phyloP scores from a whole-genome alignment of 2,113 vertebrate genomes.

The Uropsilus gracilis region DNA sequence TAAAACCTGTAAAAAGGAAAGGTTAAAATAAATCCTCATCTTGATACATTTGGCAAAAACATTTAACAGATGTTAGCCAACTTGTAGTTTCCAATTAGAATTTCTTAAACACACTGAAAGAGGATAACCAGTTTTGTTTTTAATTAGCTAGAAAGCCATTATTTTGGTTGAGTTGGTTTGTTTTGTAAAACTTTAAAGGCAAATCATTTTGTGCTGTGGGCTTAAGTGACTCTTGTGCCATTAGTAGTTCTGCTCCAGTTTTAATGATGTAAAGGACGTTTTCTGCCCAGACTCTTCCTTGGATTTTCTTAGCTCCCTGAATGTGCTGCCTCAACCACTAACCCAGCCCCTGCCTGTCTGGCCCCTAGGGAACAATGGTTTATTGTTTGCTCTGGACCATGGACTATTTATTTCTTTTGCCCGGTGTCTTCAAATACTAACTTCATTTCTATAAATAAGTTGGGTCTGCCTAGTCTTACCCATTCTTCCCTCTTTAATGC shows the following conservation, averaged over 20 bases:
- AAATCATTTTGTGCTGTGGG: not conserved
- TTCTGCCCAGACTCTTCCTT: not conserved
- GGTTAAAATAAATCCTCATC: constrained; percentile 51
- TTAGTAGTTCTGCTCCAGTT: not conserved
- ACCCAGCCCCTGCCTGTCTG: not conserved
- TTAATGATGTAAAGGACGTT: not conserved
- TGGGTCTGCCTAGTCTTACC: not conserved
- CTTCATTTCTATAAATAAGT: constrained; percentile 44
- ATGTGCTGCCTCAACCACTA: not conserved
- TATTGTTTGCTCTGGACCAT: not conserved
- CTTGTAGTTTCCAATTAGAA: constrained; percentile 71
- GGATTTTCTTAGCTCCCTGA: not conserved
- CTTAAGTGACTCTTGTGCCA: not conserved
- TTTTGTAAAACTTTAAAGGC: constrained; percentile 54
- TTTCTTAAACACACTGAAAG: constrained; percentile 53
- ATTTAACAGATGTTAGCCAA: constrained; percentile 71
- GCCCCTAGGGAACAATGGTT: not conserved
- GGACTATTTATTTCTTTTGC: not conserved
- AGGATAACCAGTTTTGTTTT: constrained; percentile 66
- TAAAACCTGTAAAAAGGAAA: constrained; percentile 31
- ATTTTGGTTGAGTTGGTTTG: constrained; percentile 69
- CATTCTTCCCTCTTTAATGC: not conserved
- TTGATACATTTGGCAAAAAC: constrained; percentile 58
- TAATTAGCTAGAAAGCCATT: constrained; percentile 69
- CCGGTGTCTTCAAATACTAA: not conserved